phyloP scores from a whole-genome alignment of 2,113 vertebrate genomes.

The Gavialis gangeticus region DNA sequence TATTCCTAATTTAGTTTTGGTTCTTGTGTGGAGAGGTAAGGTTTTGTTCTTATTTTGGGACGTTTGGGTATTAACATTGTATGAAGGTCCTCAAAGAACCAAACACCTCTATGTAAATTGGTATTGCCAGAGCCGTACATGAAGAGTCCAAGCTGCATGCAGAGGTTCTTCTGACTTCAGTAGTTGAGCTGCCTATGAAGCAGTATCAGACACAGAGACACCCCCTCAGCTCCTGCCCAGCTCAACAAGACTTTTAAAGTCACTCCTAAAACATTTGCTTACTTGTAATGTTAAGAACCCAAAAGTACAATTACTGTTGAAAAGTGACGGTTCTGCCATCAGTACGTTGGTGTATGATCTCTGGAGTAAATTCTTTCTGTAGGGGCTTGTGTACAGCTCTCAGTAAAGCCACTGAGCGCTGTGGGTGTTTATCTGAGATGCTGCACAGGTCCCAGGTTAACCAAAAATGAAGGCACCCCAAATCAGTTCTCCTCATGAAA shows the following conservation, averaged over 20 bases:
- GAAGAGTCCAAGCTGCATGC: neutral
- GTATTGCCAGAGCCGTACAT: neutral
- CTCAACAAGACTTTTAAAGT: neutral
- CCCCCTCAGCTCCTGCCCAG: neutral
- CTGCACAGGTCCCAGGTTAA: no score
- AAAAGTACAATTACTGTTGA: fast-evolving
- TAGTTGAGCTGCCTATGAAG: neutral
- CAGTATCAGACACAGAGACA: fast-evolving
- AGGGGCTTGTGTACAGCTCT: neutral
- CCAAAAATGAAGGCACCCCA: neutral
- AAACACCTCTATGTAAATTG: fast-evolving
- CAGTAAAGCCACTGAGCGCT: neutral
- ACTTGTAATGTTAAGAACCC: neutral
- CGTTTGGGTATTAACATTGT: neutral
- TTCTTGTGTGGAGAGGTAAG: neutral
- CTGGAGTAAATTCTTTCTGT: neutral
- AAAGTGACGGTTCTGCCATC: neutral
- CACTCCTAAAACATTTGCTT: neutral
- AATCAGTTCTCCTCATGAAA: neutral
- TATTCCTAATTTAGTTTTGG: slow-evolving; percentile 6
- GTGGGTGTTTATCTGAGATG: neutral
- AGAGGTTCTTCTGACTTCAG: neutral
- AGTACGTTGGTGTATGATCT: fast-evolving
- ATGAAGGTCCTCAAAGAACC: neutral
- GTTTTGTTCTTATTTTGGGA: neutral